Conservation (phyloP, 2,888 invertebrate species). For the Leptarthrus brevirostris region DNA sequence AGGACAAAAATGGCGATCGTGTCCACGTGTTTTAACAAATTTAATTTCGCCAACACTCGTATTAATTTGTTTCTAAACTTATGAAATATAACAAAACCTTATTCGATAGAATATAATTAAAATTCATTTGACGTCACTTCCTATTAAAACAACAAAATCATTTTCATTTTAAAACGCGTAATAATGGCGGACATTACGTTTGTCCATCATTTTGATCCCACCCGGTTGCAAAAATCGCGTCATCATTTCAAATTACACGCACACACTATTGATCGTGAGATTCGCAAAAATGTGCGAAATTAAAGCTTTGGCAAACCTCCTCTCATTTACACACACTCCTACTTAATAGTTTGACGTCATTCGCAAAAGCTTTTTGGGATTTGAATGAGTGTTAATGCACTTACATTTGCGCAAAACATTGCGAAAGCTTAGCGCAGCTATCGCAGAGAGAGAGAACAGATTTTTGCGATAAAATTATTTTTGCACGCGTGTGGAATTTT, state of each 20-base stretch:
- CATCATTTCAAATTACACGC: constrained; percentile 4
- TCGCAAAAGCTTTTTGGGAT: constrained; percentile 14
- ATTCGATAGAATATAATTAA: too few relatives aligned
- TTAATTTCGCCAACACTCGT: too few relatives aligned
- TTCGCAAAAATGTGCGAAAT: constrained; percentile 31
- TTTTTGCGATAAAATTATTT: too few relatives aligned
- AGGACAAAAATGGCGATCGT: too few relatives aligned
- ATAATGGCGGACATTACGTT: constrained; percentile 43
- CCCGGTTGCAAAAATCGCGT: constrained; percentile 37
- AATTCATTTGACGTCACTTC: too few relatives aligned
- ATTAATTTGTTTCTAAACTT: neutral
- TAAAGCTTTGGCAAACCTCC: constrained; percentile 15
- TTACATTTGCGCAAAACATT: constrained; percentile 9
- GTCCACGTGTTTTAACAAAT: too few relatives aligned
- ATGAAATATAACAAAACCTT: neutral
- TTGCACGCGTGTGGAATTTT: too few relatives aligned
- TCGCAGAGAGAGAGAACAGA: too few relatives aligned
- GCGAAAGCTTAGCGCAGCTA: too few relatives aligned
- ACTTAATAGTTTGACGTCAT: constrained; percentile 12
- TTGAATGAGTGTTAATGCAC: constrained; percentile 6
- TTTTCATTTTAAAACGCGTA: constrained; percentile 29
- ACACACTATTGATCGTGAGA: neutral
- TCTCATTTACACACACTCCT: neutral
- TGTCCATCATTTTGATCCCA: constrained; percentile 22
- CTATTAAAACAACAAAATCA: neutral